Percentiles rank a stretch among this genome's conserved stretches.
These are phyloP conservation scores for Penaeus indicus DNA, from an alignment of 1,140 invertebrate genomes.

Conservation along the genomic window DNA sequence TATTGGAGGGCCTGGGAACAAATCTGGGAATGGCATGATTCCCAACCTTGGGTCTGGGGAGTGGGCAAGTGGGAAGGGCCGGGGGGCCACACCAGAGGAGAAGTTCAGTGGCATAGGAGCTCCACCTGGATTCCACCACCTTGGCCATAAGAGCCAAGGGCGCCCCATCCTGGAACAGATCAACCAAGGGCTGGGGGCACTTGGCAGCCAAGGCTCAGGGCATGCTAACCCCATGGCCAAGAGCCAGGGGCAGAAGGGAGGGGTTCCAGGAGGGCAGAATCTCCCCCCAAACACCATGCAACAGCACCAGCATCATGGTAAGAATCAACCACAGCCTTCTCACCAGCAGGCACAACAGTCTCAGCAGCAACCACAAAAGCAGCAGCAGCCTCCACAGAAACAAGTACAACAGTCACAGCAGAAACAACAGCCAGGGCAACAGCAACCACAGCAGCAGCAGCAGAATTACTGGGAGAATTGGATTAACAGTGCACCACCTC, in stretches of 20 bases:
- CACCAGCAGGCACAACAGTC: background rate
- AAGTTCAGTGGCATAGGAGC: background rate
- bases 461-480: slow-evolving; percentile 35
- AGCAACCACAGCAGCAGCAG: background rate
- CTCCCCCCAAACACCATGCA: background rate
- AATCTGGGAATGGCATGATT: too few species aligned
- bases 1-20: too few species aligned
- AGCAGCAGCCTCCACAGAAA: background rate
- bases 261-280: too few species aligned
- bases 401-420: slow-evolving; percentile 5
- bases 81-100: background rate
- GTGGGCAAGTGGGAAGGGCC: background rate
- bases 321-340: background rate
- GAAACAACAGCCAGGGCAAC: slow-evolving; percentile 12
- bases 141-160: slow-evolving; percentile 7
- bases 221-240: slow-evolving; percentile 16
- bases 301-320: background rate
- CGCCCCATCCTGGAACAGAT: background rate
- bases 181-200: background rate
- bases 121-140: slow-evolving; percentile 11
- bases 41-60: too few species aligned
- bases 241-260: background rate
- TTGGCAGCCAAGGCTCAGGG: slow-evolving; percentile 7
- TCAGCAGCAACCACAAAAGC: slow-evolving; percentile 8
- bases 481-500: slow-evolving; percentile 32